Base-by-base conservation (phyloP, 1,140 invertebrate species). In the Pogonomyrmex californicus region DNA sequence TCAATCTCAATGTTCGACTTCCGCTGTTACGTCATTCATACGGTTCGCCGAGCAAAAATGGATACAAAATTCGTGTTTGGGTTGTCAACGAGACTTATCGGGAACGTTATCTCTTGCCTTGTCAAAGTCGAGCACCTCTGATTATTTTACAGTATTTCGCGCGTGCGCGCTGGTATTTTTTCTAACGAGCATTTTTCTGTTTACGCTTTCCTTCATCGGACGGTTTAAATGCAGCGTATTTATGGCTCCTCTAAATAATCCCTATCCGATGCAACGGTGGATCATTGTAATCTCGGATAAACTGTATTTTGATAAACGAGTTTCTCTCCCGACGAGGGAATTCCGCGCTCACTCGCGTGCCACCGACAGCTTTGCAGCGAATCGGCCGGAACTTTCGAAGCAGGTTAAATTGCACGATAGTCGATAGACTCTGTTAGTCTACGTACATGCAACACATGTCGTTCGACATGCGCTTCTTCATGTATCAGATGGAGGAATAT, bases 161-260 rank as follows among this genome's bases (percentile, higher is more conserved):
- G 60, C 54, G 68, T 56, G 54, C 17, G 41, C 23, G 23, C 23
- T 23, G 44, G 75, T 60, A 83, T 49, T 51, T 66, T 30, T 38
- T 12, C 23, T 83, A 54, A 41, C 49, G 87, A 88, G 76, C 76
- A 78, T 88, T 88, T 88, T 83, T 70, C 79, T 70, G 82, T 89
- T 89, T 88, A 79, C 54, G 17, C 75, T 65, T 47, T 49, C 65
- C 81, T 77, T 71, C 82, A 75, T 9, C 60, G 30, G 30, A 30
- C 58, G 82, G 23, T 89, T 89, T 81, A 76, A 89, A 77, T 68
- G 58, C 82, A 41, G 49, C 7, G 47, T 89, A 89, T 89, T 86
- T 89, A 89, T 88, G n/a, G 68, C 75, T 88, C 44, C 75, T 89
- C 49, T 65, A 85, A 79, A 70, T 89, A 89, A 89, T 89, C 88